Evolutionary conservation across 37 sponge, comb jelly and placozoan species (phyloP), one percentile per base, ranked within the genome.

Genomic region (Mnemiopsis leidyi): DNA sequence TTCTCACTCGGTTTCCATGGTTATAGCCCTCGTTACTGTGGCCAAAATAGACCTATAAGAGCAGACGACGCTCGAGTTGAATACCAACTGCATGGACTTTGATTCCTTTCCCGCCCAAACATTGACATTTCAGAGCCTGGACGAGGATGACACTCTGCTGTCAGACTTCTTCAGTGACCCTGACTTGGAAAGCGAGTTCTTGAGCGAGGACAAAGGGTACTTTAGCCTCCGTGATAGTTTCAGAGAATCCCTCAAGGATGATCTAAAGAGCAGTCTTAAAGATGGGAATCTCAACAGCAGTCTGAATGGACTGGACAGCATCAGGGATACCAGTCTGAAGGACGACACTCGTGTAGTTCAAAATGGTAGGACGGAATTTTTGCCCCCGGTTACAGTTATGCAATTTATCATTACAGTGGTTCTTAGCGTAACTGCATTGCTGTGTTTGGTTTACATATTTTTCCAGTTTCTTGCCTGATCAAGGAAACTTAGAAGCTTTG

Each of bases 131-230:
- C 61, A 48, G 61, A 48, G 13, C 13, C 5, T 48, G 61, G 61
- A 48, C 61, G 61, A 48, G 61, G 61, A 48, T 13, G 61, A 48
- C 13, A 48, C 61, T 18, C 13, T 48, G 61, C 13, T 48, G 61
- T 48, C 61, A 18, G 61, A 48, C 61, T 48, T 48, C 61, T 48
- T 48, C 61, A 48, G 61, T 48, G 61, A 48, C 61, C 61, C 61
- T 48, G 61, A 48, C 61, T 18, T 48, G 5, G 61, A 48, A 5
- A 48, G 30, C 20, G 75, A 71, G 75, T 28, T 71, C 5, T 7
- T 71, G n/a, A 71, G 75, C 20, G 75, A 71, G n/a, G 75, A 71
- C 75, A n/a, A 28, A 25, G 75, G 75, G 3, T 71, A 71, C 75
- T 71, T 23, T 25, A 71, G 75, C 20, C 75, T 71, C 30, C 2